phyloP scores from a whole-genome alignment of 2,113 vertebrate species.

The Nannospalax galili region DNA sequence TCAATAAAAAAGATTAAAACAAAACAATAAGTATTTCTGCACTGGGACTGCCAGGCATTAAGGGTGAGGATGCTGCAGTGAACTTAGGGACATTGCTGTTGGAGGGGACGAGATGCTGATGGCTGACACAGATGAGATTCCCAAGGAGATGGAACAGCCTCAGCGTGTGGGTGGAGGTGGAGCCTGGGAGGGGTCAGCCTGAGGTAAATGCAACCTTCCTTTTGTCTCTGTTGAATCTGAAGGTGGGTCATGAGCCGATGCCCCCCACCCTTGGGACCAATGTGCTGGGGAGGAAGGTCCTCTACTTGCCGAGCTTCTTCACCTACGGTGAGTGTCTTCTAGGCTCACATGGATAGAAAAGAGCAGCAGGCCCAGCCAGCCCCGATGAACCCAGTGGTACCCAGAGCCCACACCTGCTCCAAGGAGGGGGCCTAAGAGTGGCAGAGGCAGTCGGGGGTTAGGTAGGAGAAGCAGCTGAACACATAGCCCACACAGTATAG shows the following conservation, averaged over 20 bases:
- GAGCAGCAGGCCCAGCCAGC: not conserved
- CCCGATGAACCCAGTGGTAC: fast-evolving
- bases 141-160: too few relatives aligned
- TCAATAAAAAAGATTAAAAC: not conserved
- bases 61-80: not conserved
- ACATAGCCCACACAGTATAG: too few relatives aligned
- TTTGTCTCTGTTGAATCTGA: slow-evolving; percentile 71
- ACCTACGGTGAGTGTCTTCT: slow-evolving; percentile 89
- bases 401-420: not conserved
- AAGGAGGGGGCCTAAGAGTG: not conserved
- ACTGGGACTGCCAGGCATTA: not conserved
- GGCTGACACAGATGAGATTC: not conserved
- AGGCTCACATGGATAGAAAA: fast-evolving
- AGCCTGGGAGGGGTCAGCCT: not conserved
- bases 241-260: slow-evolving; percentile 94
- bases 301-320: slow-evolving; percentile 94
- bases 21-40: not conserved
- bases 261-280: slow-evolving; percentile 90
- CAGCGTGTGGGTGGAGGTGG: not conserved
- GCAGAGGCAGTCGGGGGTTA: not conserved
- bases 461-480: not conserved
- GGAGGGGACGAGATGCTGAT: not conserved
- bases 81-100: not conserved
- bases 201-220: not conserved
- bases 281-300: slow-evolving; percentile 91